These are phyloP conservation scores for Drosophila navojoa DNA, from an alignment of 1,140 invertebrate genomes.

Conservation along the genomic window DNA sequence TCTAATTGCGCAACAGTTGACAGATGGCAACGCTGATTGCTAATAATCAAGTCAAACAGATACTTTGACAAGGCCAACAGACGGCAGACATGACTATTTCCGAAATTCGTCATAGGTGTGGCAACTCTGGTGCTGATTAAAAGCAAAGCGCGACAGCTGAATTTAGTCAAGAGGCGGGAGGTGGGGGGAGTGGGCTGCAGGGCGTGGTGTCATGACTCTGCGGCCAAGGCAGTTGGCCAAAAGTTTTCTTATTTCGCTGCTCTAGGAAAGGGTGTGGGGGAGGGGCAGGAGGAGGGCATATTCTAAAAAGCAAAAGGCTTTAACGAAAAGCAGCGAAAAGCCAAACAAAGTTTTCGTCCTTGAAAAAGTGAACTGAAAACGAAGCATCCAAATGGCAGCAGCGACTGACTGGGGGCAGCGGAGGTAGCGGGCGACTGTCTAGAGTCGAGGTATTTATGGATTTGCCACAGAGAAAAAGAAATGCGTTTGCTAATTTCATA, in stretches of 20 bases:
- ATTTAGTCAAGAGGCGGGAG: not conserved
- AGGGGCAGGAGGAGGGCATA: not conserved
- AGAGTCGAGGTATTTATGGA: conserved; percentile 54
- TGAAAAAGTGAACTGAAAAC: conserved; percentile 58
- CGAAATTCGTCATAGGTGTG: not conserved
- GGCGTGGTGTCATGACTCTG: conserved; percentile 1
- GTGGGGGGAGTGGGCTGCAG: too few relatives aligned
- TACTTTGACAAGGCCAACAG: too few relatives aligned
- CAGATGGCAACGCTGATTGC: too few relatives aligned
- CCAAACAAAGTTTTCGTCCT: conserved; percentile 76
- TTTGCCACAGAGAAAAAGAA: conserved; percentile 59
- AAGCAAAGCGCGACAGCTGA: conserved; percentile 5
- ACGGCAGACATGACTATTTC: not conserved
- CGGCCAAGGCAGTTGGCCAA: conserved; percentile 14
- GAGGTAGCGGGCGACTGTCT: not conserved
- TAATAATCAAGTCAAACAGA: too few relatives aligned
- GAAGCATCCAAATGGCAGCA: not conserved
- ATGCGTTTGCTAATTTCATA: conserved; percentile 80
- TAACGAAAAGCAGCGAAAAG: conserved; percentile 64
- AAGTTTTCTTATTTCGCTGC: conserved; percentile 5
- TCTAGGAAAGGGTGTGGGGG: not conserved
- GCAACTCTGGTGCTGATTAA: conserved; percentile 32
- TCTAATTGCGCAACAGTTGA: too few relatives aligned
- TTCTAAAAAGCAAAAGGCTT: conserved; percentile 64
- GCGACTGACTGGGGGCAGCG: not conserved